Evolutionary conservation across 2,888 invertebrate genomes (phyloP).

Genomic region (Acrocyrtus sp.): DNA sequence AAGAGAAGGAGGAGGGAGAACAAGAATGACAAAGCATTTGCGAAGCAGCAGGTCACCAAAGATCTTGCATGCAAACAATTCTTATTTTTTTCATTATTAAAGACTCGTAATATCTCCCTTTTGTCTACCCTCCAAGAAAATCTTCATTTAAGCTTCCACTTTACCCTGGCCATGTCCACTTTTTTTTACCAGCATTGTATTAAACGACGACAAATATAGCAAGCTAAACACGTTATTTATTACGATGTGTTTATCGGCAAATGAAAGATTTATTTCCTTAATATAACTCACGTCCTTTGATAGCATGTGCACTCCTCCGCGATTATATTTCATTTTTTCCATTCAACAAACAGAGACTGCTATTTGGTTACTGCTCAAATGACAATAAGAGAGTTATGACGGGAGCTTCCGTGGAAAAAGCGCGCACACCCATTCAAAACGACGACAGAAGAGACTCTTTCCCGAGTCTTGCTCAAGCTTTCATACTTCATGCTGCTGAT

Average conservation of each 20-base stretch:
- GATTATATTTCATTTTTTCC: no score
- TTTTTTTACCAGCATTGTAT: conserved; percentile 6
- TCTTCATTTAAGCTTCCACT: no score
- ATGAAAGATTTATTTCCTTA: conserved; percentile 33
- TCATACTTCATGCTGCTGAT: conserved; percentile 38
- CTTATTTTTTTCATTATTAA: no score
- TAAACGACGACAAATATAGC: conserved; percentile 36
- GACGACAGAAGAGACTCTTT: no score
- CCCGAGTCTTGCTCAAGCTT: no score
- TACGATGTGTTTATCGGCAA: conserved; percentile 40
- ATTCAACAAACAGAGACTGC: no score
- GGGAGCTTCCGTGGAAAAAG: conserved; percentile 36
- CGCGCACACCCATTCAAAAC: conserved; percentile 36
- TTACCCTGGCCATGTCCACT: conserved; percentile 1
- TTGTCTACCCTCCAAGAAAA: conserved; percentile 6
- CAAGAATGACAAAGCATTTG: conserved; percentile 59
- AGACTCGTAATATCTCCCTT: no score
- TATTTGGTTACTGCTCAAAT: no score
- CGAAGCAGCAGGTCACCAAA: conserved; percentile 58
- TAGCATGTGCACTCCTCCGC: no score
- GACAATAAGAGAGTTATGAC: conserved; percentile 8
- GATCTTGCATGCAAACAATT: conserved; percentile 50
- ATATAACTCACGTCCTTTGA: conserved; percentile 8
- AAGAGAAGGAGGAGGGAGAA: no score
- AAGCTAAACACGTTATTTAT: conserved; percentile 14